Conservation (phyloP, 2,888 invertebrate species). For the Orchesella flavescens region DNA sequence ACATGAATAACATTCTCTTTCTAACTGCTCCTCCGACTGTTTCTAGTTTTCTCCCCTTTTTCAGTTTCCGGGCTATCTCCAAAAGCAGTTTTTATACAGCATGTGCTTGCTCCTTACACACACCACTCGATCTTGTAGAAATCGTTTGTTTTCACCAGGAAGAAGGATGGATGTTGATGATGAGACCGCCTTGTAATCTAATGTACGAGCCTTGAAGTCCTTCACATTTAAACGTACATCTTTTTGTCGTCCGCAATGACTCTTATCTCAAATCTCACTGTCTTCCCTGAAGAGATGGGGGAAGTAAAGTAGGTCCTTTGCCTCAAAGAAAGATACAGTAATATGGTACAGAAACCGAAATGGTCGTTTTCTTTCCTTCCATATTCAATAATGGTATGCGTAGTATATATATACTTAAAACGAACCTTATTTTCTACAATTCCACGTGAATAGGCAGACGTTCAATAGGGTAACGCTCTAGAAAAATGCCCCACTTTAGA, state of each 20-base stretch:
- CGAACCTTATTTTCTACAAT: neutral
- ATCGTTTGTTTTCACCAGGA: constrained; percentile 22
- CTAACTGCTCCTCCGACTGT: neutral
- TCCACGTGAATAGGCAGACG: neutral
- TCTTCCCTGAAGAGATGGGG: neutral
- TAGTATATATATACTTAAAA: too few relatives aligned
- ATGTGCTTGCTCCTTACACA: constrained; percentile 1
- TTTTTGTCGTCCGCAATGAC: constrained; percentile 2
- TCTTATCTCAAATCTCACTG: constrained; percentile 23
- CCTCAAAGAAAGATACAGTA: neutral
- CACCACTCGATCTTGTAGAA: neutral
- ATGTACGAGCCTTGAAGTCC: constrained; percentile 25
- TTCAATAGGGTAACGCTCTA: neutral
- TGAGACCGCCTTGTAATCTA: constrained; percentile 39
- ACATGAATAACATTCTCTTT: constrained; percentile 13
- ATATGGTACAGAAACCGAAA: neutral
- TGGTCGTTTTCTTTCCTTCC: neutral
- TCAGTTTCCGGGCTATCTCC: constrained; percentile 10
- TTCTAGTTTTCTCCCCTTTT: constrained; percentile 11
- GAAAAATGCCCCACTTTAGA: constrained; percentile 14
- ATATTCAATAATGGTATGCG: neutral
- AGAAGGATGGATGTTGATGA: constrained; percentile 26
- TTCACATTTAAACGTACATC: constrained; percentile 18
- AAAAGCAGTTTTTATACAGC: constrained; percentile 12
- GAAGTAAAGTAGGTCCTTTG: neutral